A percentile compares a stretch with the other conserved stretches of the same genome.
Evolutionary conservation across 2,113 vertebrate species (phyloP).

Genomic region (Thryonomys swinderianus): DNA sequence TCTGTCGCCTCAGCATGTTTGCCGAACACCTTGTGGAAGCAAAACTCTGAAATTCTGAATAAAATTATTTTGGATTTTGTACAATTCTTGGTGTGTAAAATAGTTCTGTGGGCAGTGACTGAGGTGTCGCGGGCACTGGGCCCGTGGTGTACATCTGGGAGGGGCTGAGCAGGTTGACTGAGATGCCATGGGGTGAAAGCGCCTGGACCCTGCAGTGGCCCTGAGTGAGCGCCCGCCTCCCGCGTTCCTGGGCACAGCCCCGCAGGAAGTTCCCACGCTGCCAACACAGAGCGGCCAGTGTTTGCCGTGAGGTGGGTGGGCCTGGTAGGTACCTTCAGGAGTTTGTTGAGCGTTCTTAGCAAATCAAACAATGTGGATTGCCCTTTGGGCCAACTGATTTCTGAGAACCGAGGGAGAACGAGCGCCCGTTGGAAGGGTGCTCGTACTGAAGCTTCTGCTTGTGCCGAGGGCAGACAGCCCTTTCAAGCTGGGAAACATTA

Average conservation of each 20-base stretch:
- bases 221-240: neutral
- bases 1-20: constrained; percentile 95
- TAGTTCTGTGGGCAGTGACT: constrained; percentile 68
- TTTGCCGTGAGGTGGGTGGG: neutral
- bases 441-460: neutral
- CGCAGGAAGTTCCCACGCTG: neutral
- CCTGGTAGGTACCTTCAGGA: neutral
- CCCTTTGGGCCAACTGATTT: neutral
- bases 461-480: neutral
- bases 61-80: constrained; percentile 93
- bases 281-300: fast-evolving
- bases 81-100: constrained; percentile 75
- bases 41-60: constrained; percentile 88
- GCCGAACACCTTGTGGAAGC: constrained; percentile 90
- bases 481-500: neutral
- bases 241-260: neutral
- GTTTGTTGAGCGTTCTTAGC: neutral
- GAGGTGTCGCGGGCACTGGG: neutral
- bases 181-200: fast-evolving
- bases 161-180: neutral
- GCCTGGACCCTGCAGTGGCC: too few relatives aligned
- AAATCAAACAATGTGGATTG: neutral
- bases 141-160: neutral
- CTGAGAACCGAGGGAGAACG: neutral
- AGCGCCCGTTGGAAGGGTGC: neutral